A percentile compares a stretch with the other conserved stretches of the same genome.
Evolutionary conservation across 2,113 vertebrate genomes (phyloP).

Genomic region (Megalops atlanticus): DNA sequence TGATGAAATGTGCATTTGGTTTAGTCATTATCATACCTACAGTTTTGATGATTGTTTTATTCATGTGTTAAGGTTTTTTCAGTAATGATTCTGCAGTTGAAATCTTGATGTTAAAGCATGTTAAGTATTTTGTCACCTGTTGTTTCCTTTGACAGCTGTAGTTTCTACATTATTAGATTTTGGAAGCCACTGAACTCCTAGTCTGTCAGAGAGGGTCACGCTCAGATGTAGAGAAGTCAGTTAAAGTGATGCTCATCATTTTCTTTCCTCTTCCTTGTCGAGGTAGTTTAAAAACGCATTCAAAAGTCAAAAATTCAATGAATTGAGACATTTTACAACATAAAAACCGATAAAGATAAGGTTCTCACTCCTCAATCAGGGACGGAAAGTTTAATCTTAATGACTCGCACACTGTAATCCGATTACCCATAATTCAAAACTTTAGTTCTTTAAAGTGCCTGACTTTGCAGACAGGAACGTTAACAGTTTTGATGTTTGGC

Average conservation of each 20-base stretch:
- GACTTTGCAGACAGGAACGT: too few species aligned
- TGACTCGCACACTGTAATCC: too few species aligned
- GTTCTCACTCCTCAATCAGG: too few species aligned
- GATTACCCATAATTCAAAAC: too few species aligned
- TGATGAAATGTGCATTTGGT: conserved; percentile 69
- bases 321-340: not conserved
- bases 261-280: not conserved
- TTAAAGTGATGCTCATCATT: conserved; percentile 30
- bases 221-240: conserved; percentile 21
- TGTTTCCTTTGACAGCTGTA: conserved; percentile 40
- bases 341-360: too few species aligned
- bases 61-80: conserved; percentile 40
- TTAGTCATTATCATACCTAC: conserved; percentile 53
- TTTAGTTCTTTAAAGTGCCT: too few species aligned
- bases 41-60: conserved; percentile 49
- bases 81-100: conserved; percentile 28
- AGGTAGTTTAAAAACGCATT: conserved; percentile 2
- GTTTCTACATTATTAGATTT: conserved; percentile 27
- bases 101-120: conserved; percentile 35
- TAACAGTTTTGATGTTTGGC: too few species aligned
- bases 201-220: conserved; percentile 28
- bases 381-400: too few species aligned
- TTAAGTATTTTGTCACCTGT: conserved; percentile 37
- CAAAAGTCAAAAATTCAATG: too few species aligned
- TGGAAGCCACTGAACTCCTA: conserved; percentile 32